Evolutionary conservation across 2,113 vertebrate genomes (phyloP), one percentile per base, ranked within the genome.

Genomic region (Cathartes aura): DNA sequence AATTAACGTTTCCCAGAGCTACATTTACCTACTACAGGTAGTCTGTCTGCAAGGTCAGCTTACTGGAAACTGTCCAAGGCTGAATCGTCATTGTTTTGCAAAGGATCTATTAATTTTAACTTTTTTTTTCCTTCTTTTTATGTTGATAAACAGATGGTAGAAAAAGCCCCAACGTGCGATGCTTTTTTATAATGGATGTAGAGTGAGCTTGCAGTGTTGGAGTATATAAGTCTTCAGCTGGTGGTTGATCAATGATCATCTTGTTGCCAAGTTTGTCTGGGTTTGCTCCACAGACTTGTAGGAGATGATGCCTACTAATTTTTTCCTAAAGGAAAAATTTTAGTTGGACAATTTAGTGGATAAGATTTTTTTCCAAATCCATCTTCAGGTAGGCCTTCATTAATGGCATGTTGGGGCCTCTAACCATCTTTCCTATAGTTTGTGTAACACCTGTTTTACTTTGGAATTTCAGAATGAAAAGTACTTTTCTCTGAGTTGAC

Each of bases 401-500:
- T 81, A 70, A 34, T 50, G 36, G 9, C 17, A 40, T 9, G 11
- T 29, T 66, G 26, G 14, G n/a, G 40, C 16, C 9, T n/a, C 7
- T 64, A 9, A 53, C 10, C 3, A 21, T 20, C 12, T 45, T 64
- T 36, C 32, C 26, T 78, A 15, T 16, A 10, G 7, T 40, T 78
- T 64, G 5, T 89, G 32, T 29, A 68, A 50, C 0, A 0, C 5
- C 6, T 73, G 5, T 55, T 82, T 79, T 38, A 47, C 7, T 73
- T 70, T 42, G 22, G 29, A 79, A 26, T 58, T 82, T 70, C 22
- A 38, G 0, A 42, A 42, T 56, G 5, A 30, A 66, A 93, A 71
- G 2, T 3, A 26, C 2, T 75, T 71, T 6, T 42, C 8, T 52
- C 26, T 66, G 27, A 80, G 43, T 3, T 42, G 50, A 32, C 27